phyloP scores from a whole-genome alignment of 2,888 invertebrate genomes.

The Eilema depressum region DNA sequence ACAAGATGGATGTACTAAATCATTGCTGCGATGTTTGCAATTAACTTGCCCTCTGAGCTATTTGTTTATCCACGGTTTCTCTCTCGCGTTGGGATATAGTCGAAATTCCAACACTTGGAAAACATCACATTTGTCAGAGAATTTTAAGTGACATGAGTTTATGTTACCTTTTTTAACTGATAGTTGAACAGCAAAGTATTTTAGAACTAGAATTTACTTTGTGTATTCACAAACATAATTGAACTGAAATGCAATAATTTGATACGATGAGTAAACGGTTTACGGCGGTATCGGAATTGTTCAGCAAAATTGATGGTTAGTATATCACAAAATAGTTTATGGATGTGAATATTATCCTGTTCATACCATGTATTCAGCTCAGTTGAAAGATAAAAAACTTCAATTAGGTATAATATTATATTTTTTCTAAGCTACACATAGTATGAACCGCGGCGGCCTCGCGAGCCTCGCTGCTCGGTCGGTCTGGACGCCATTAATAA shows the following conservation, averaged over 20 bases:
- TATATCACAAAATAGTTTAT: not conserved
- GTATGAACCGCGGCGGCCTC: too few species aligned
- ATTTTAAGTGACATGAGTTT: not conserved
- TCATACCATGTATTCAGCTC: not conserved
- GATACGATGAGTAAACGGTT: not conserved
- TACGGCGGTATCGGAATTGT: not conserved
- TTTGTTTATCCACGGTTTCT: constrained; percentile 34
- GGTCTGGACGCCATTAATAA: too few species aligned
- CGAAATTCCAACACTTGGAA: not conserved
- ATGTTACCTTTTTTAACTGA: not conserved
- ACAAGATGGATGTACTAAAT: constrained; percentile 54
- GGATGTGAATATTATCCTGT: not conserved
- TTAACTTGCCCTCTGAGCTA: constrained; percentile 49
- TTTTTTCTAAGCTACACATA: too few species aligned
- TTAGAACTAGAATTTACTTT: not conserved
- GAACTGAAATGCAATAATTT: not conserved
- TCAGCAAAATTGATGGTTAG: not conserved
- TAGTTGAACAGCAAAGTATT: not conserved
- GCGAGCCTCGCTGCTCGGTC: too few species aligned
- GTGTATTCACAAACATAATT: not conserved
- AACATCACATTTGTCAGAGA: not conserved
- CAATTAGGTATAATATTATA: not conserved
- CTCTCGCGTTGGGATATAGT: constrained; percentile 9
- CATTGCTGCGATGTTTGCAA: constrained; percentile 64
- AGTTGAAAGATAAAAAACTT: not conserved